Conservation (phyloP, 2,797 vertebrate species). For the Enoplosus armatus region DNA sequence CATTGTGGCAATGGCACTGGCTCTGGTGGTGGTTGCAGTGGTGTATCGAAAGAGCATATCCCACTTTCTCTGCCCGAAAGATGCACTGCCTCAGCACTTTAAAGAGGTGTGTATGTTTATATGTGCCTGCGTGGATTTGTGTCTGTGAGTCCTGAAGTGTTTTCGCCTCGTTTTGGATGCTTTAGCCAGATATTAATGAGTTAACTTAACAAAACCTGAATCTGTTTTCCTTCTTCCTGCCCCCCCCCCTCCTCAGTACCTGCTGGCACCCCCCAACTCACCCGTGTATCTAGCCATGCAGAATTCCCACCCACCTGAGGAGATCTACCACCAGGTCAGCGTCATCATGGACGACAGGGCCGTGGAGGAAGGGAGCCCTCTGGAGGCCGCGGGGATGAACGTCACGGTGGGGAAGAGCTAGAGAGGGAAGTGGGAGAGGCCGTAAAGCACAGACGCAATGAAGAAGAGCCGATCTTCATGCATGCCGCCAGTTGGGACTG, state of each 20-base stretch:
- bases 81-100: conserved; percentile 55
- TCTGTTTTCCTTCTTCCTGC: accelerated
- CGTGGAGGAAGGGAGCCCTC: conserved; percentile 8
- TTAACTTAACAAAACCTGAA: background rate
- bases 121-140: background rate
- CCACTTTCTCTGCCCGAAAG: conserved; percentile 62
- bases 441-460: background rate
- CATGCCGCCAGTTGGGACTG: background rate
- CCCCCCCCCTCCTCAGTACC: conserved; percentile 43
- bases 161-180: background rate
- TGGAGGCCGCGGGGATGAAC: conserved; percentile 1
- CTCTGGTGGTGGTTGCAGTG: conserved; percentile 29
- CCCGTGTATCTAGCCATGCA: conserved; percentile 39
- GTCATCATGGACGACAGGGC: conserved; percentile 29
- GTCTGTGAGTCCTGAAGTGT: background rate
- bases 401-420: background rate
- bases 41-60: conserved; percentile 55
- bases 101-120: conserved; percentile 52
- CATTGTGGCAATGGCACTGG: background rate
- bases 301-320: conserved; percentile 45
- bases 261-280: conserved; percentile 36
- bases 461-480: background rate
- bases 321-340: conserved; percentile 59
- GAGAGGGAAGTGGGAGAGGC: background rate
- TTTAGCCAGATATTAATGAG: background rate